These are phyloP conservation scores for Patella pellucida DNA, from an alignment of 2,888 invertebrate genomes.

Conservation along the genomic window DNA sequence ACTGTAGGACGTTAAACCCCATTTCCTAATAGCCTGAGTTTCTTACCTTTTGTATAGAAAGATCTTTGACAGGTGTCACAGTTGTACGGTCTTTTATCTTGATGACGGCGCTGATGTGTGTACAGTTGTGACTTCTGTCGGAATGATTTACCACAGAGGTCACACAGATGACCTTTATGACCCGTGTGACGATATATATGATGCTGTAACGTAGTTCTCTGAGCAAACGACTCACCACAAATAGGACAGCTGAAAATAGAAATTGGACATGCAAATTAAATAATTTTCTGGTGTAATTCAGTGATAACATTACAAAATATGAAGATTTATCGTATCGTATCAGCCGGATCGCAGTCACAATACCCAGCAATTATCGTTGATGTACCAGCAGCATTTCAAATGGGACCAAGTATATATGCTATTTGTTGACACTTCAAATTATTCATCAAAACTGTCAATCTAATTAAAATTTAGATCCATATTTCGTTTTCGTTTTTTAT, in stretches of 20 bases:
- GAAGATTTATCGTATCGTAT: no score
- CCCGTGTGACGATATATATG: constrained; percentile 94
- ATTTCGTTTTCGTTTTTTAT: no score
- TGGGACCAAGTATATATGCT: no score
- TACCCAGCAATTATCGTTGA: no score
- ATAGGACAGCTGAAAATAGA: constrained; percentile 58
- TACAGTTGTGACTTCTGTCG: constrained; percentile 92
- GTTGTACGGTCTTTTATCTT: constrained; percentile 94
- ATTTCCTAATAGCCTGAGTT: no score
- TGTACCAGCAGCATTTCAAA: no score
- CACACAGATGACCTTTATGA: constrained; percentile 96
- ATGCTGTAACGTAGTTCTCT: constrained; percentile 96
- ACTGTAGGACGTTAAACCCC: no score
- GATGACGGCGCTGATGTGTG: constrained; percentile 94
- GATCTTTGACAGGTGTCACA: constrained; percentile 78
- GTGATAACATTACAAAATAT: no score
- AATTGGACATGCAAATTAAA: constrained; percentile 4
- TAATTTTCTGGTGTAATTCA: background rate
- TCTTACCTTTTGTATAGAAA: constrained; percentile 75
- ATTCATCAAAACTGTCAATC: no score
- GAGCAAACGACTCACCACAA: constrained; percentile 71
- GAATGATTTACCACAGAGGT: constrained; percentile 88
- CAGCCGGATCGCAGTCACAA: no score
- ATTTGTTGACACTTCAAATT: no score
- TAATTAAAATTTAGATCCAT: no score